phyloP scores from a whole-genome alignment of 2,888 invertebrate species.

The Kryphioiulus occultus region DNA sequence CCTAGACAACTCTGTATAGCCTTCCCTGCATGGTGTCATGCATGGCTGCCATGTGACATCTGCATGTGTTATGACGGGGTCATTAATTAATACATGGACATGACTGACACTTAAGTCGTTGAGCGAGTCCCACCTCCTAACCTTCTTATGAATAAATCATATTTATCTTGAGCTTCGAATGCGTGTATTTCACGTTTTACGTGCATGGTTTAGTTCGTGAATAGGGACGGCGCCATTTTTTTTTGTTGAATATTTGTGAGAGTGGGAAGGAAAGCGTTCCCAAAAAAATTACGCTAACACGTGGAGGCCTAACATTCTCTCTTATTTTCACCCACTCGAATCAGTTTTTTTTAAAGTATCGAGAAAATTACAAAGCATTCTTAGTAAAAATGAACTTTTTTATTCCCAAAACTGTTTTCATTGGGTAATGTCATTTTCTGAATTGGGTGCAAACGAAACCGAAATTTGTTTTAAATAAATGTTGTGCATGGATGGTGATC shows the following conservation, averaged over 20 bases:
- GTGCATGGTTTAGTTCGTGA: constrained; percentile 11
- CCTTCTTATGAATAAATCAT: constrained; percentile 25
- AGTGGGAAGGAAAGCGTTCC: background rate
- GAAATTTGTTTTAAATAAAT: no score
- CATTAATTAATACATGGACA: constrained; percentile 16
- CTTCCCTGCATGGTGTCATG: background rate
- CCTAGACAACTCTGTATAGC: background rate
- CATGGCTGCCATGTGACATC: background rate
- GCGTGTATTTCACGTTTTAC: background rate
- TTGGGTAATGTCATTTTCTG: no score
- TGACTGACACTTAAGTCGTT: constrained; percentile 22
- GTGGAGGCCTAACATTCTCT: background rate
- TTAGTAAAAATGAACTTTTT: no score
- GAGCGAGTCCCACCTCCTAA: background rate
- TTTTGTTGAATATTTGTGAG: background rate
- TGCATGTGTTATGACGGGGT: background rate
- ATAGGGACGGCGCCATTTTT: background rate
- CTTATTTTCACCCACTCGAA: background rate
- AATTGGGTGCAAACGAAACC: no score
- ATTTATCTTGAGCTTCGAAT: constrained; percentile 4
- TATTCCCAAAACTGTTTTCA: no score
- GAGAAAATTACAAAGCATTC: no score
- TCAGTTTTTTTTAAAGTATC: background rate
- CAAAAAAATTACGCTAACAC: background rate
- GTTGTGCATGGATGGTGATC: no score